Evolutionary conservation across 2,113 vertebrate genomes (phyloP), one percentile per base, ranked within the genome.

Genomic region (Nesogale talazaci): DNA sequence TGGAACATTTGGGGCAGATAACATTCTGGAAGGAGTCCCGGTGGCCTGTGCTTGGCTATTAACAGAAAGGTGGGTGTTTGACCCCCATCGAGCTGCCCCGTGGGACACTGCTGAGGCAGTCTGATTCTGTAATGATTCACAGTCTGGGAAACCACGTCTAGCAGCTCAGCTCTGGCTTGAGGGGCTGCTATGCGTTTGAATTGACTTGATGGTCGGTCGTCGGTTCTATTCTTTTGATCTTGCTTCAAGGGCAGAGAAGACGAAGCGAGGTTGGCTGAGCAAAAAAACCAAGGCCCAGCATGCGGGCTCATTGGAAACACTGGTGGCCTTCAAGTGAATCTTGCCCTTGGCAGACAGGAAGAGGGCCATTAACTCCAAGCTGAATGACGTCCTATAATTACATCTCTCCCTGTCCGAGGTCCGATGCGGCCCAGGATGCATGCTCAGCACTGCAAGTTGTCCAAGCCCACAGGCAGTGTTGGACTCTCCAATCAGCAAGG

Each of bases 161-260:
- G 46, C 46, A 52, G 46, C 14, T 52, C 46, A 12, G 9, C 46
- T 9, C 46, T 52, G 10, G 10, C 46, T 12, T 52, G 46, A 9
- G 46, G 46, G 46, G 46, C 14, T 52, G 46, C 46, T 52, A 11
- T 52, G 46, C 4, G 46, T 11, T 52, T 9, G 46, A 52, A 6
- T 52, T 52, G n/a, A 70, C n/a, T 70, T 10, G n/a, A 70, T 34
- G n/a, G 69, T n/a, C 17, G n/a, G 69, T n/a, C 17, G 19, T 34
- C 3, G n/a, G n/a, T 70, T 88, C 15, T 83, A 57, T 34, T 46
- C 9, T 46, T 86, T 22, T 12, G 14, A 85, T 40, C 19, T 11
- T 19, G 36, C 15, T 80, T 61, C 42, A 74, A 72, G 72, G 67
- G 94, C 38, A 91, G 36, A 15, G 59, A 89, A 74, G 34, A 92